A percentile compares a stretch with the other conserved stretches of the same genome.
phyloP scores from a whole-genome alignment of 2,113 vertebrate species.

The Nansenia antarctica region DNA sequence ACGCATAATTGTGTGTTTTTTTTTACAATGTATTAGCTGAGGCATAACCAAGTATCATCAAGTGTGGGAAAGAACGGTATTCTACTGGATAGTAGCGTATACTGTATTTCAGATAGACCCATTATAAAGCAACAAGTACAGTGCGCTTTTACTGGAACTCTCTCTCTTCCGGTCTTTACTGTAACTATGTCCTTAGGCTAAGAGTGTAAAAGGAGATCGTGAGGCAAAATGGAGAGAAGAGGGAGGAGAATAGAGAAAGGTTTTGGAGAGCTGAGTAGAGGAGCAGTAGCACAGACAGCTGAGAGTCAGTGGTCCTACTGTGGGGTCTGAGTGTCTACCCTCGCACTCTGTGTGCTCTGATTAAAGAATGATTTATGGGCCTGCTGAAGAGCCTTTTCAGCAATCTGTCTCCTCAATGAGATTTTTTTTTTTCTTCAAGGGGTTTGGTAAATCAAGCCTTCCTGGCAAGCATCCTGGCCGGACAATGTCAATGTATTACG shows the following conservation, averaged over 20 bases:
- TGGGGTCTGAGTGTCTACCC: conserved; percentile 66
- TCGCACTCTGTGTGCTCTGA: conserved; percentile 74
- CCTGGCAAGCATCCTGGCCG: conserved; percentile 63
- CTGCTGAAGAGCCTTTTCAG: conserved; percentile 71
- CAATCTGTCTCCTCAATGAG: conserved; percentile 77
- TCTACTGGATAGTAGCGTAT: not conserved
- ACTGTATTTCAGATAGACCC: not conserved
- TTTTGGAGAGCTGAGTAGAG: conserved; percentile 37
- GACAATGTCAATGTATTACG: conserved; percentile 74
- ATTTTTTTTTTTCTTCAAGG: conserved; percentile 59
- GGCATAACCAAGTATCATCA: too few species aligned
- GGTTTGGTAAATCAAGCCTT: conserved; percentile 79
- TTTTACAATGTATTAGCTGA: too few species aligned
- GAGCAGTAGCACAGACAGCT: conserved; percentile 55
- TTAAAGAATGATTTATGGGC: conserved; percentile 86
- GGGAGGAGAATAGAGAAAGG: conserved; percentile 43
- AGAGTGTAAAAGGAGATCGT: not conserved
- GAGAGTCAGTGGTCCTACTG: conserved; percentile 71
- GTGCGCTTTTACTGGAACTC: not conserved
- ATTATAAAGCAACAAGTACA: not conserved
- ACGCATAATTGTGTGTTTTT: too few species aligned
- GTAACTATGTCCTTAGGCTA: not conserved
- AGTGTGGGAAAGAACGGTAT: not conserved
- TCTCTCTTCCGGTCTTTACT: not conserved
- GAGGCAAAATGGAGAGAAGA: conserved; percentile 17